A percentile compares a stretch with the other conserved stretches of the same genome.
Evolutionary conservation across 2,888 invertebrate species (phyloP).

Genomic region (Euproctis similis): DNA sequence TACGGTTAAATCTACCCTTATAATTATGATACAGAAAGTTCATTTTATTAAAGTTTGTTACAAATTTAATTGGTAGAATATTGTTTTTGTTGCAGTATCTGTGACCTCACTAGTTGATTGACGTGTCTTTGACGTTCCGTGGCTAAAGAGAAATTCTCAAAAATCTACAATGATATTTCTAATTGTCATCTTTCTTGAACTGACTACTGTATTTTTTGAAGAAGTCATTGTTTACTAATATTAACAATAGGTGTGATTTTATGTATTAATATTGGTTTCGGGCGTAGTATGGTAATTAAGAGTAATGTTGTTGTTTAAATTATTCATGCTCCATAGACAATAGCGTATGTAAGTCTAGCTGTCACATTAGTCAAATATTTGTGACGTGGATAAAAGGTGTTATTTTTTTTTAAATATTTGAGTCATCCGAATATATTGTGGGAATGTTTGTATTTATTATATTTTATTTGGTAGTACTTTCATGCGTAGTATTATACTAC

Average conservation of each 20-base stretch:
- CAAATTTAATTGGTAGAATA: conserved; percentile 13
- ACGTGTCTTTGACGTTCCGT: conserved; percentile 63
- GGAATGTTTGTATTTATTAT: too few species aligned
- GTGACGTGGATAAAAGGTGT: too few species aligned
- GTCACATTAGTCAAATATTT: too few species aligned
- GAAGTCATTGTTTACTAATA: not conserved
- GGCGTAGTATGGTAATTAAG: too few species aligned
- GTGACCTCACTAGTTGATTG: conserved; percentile 70
- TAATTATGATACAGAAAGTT: conserved; percentile 19
- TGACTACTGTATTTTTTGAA: conserved; percentile 15
- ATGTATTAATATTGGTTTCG: not conserved
- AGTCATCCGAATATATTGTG: too few species aligned
- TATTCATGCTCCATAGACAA: too few species aligned
- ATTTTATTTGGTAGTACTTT: too few species aligned
- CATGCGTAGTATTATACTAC: too few species aligned
- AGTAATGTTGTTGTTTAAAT: too few species aligned
- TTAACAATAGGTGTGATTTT: conserved; percentile 11
- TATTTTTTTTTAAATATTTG: too few species aligned
- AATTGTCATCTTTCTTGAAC: conserved; percentile 28
- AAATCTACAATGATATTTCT: conserved; percentile 44
- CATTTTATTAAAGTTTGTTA: conserved; percentile 19
- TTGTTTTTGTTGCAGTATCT: conserved; percentile 47
- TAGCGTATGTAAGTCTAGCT: too few species aligned
- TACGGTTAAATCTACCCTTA: conserved; percentile 23
- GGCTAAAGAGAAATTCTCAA: conserved; percentile 55